Percentiles rank a stretch among this genome's conserved stretches.
Evolutionary conservation across 2,797 vertebrate genomes (phyloP).

Genomic region (Enteromius paludinosus): DNA sequence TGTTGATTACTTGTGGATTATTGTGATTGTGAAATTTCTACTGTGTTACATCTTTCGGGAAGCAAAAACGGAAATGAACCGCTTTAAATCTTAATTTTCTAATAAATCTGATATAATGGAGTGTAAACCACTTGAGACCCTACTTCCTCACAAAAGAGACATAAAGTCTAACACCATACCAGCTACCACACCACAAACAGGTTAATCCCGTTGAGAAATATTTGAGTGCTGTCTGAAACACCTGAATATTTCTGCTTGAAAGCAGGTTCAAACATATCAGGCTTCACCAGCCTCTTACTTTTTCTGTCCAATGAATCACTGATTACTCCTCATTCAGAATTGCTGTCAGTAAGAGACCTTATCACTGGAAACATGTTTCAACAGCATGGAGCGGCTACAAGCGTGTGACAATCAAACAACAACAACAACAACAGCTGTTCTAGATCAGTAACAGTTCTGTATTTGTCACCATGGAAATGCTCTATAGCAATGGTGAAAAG

Average conservation of each 20-base stretch:
- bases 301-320: constrained; percentile 52
- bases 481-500: constrained; percentile 6
- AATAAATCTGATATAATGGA: neutral
- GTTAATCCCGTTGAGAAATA: constrained; percentile 32
- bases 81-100: neutral
- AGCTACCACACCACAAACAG: constrained; percentile 26
- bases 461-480: constrained; percentile 8
- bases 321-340: constrained; percentile 56
- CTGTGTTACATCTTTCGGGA: neutral
- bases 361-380: constrained; percentile 47
- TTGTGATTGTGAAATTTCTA: neutral
- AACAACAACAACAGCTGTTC: constrained; percentile 53
- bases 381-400: constrained; percentile 16
- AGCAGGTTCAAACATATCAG: constrained; percentile 38
- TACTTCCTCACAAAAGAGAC: neutral
- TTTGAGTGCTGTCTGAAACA: constrained; percentile 8
- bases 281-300: neutral
- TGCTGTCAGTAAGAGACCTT: constrained; percentile 39
- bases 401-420: constrained; percentile 20
- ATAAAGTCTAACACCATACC: neutral
- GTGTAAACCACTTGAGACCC: neutral
- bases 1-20: neutral
- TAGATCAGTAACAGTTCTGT: constrained; percentile 27
- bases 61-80: neutral
- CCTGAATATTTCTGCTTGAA: neutral